These are phyloP conservation scores for Leucoptera coffeella DNA, from an alignment of 2,888 invertebrate species.

Conservation along the genomic window DNA sequence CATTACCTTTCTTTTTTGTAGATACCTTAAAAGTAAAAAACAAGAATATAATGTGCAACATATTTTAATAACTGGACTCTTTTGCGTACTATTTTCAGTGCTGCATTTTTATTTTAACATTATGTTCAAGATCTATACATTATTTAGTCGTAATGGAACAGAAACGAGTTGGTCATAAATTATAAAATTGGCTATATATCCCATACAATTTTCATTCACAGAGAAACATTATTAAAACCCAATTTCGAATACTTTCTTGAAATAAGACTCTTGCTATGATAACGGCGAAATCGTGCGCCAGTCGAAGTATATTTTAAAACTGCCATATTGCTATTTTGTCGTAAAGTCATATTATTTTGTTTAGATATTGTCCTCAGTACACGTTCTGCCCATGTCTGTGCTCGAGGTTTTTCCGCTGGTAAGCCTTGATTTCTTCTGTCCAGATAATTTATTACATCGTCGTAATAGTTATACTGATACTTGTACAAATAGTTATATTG, in stretches of 20 bases:
- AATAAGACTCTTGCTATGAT: slow-evolving; percentile 69
- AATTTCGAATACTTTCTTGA: slow-evolving; percentile 64
- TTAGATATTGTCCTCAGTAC: slow-evolving; percentile 59
- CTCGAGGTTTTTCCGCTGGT: slow-evolving; percentile 63
- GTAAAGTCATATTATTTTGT: slow-evolving; percentile 17
- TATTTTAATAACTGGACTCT: too few relatives aligned
- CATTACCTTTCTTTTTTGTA: too few relatives aligned
- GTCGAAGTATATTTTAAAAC: slow-evolving; percentile 59
- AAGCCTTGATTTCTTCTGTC: slow-evolving; percentile 68
- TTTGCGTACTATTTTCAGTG: too few relatives aligned
- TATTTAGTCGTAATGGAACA: too few relatives aligned
- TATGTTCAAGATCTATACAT: too few relatives aligned
- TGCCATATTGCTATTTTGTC: slow-evolving; percentile 52
- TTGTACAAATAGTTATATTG: slow-evolving; percentile 79
- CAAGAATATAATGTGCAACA: too few relatives aligned
- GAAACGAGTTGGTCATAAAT: too few relatives aligned
- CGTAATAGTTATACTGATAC: slow-evolving; percentile 81
- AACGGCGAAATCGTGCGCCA: slow-evolving; percentile 64
- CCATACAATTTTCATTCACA: too few relatives aligned
- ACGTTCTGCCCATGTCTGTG: slow-evolving; percentile 84
- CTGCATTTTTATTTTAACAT: too few relatives aligned
- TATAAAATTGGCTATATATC: too few relatives aligned
- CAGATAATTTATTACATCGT: slow-evolving; percentile 78
- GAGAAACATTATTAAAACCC: slow-evolving; percentile 44
- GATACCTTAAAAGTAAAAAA: too few relatives aligned